Conservation (phyloP, 2,888 invertebrate species). For the Itoplectis maculator region DNA sequence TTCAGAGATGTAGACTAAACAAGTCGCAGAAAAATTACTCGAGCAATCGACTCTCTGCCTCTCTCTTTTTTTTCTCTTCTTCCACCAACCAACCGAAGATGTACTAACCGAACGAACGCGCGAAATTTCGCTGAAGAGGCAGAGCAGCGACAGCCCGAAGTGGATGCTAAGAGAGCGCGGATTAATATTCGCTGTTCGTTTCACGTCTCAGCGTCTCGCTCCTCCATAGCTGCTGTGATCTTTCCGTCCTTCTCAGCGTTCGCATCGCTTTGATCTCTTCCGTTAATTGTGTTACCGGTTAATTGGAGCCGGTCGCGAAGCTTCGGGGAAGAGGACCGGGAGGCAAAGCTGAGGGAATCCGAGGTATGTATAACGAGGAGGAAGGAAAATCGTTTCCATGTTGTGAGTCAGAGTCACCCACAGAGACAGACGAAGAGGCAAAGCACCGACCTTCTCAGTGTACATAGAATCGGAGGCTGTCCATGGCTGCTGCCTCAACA, state of each 20-base stretch:
- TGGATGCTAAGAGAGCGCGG: constrained; percentile 16
- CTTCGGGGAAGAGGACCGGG: too few species aligned
- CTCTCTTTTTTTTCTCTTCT: too few species aligned
- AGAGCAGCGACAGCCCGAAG: constrained; percentile 22
- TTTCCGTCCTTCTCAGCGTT: constrained; percentile 26
- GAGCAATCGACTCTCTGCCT: constrained; percentile 15
- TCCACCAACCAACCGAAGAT: too few species aligned
- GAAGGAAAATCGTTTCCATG: constrained; percentile 11
- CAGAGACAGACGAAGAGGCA: neutral
- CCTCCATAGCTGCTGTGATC: constrained; percentile 1
- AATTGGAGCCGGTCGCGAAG: constrained; percentile 64
- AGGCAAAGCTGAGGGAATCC: constrained; percentile 58
- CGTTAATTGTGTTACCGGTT: constrained; percentile 66
- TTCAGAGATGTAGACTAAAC: neutral
- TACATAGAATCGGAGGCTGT: neutral
- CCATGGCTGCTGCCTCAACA: neutral
- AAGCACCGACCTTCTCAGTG: neutral
- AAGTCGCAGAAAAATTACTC: constrained; percentile 8
- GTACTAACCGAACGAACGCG: too few species aligned
- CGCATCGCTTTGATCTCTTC: constrained; percentile 65
- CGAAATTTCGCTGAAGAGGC: neutral
- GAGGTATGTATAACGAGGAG: constrained; percentile 11
- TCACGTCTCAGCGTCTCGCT: constrained; percentile 11
- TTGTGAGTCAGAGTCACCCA: neutral
- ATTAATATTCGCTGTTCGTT: constrained; percentile 52